Evolutionary conservation across 2,113 vertebrate genomes (phyloP).

Genomic region (Sakesphorus luctuosus): DNA sequence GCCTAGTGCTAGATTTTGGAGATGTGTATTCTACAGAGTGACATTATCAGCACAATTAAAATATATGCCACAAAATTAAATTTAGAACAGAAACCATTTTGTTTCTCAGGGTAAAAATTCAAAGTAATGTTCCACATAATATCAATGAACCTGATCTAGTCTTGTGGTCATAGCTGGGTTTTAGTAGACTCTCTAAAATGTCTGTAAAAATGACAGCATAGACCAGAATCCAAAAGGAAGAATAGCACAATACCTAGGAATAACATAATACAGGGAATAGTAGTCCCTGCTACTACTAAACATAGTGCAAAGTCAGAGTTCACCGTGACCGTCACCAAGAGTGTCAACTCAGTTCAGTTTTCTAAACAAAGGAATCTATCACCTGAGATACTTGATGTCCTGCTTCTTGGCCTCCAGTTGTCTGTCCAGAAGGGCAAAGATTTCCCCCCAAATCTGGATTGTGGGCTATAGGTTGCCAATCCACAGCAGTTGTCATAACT

Average conservation of each 20-base stretch:
- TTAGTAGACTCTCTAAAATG: background rate
- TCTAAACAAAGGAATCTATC: background rate
- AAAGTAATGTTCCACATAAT: background rate
- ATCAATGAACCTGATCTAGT: background rate
- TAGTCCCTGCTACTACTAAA: background rate
- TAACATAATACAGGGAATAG: background rate
- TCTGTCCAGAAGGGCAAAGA: background rate
- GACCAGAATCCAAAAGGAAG: background rate
- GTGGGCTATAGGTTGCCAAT: background rate
- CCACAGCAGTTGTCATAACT: background rate
- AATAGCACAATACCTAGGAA: background rate
- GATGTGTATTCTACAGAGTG: background rate
- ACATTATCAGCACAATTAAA: background rate
- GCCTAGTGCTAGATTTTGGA: background rate
- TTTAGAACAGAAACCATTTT: background rate
- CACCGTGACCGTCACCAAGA: background rate
- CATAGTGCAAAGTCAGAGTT: background rate
- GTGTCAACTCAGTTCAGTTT: background rate
- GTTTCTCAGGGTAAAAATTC: background rate
- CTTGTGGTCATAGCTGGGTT: background rate
- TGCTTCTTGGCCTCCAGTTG: background rate
- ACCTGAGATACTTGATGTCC: background rate
- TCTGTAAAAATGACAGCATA: background rate
- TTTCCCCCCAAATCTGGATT: background rate
- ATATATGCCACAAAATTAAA: background rate